Percentiles rank a stretch among this genome's conserved stretches.
Conservation (phyloP, 1,140 invertebrate species). For the Trichomalopsis sarcophagae region DNA sequence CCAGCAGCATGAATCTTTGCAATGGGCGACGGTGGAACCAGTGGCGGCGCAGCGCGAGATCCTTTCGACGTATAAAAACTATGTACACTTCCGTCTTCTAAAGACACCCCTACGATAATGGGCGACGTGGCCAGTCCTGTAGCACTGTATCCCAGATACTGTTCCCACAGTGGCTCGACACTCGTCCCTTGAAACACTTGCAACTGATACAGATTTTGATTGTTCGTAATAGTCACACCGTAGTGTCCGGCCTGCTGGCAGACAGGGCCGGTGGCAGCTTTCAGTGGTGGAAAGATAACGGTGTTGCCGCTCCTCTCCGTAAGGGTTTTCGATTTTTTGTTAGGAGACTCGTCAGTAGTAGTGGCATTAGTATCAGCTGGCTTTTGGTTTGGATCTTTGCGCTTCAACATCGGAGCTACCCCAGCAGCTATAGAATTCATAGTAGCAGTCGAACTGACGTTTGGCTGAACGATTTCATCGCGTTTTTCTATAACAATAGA, state of each 20-base stretch:
- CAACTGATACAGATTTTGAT: slow-evolving; percentile 68
- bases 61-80: slow-evolving; percentile 77
- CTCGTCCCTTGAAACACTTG: slow-evolving; percentile 76
- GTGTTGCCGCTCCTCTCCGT: slow-evolving; percentile 60
- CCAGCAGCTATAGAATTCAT: slow-evolving; percentile 57
- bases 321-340: slow-evolving; percentile 64
- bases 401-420: slow-evolving; percentile 63
- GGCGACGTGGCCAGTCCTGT: slow-evolving; percentile 69
- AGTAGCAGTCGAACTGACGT: slow-evolving; percentile 78
- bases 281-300: slow-evolving; percentile 66
- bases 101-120: slow-evolving; percentile 77
- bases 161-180: slow-evolving; percentile 73
- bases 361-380: slow-evolving; percentile 38
- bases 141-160: slow-evolving; percentile 69
- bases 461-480: slow-evolving; percentile 82
- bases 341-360: slow-evolving; percentile 54
- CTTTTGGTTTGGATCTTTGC: slow-evolving; percentile 63
- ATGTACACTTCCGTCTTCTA: slow-evolving; percentile 82
- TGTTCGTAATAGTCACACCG: slow-evolving; percentile 67
- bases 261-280: slow-evolving; percentile 61
- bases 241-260: slow-evolving; percentile 71
- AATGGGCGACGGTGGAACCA: slow-evolving; percentile 79
- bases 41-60: slow-evolving; percentile 77
- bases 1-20: slow-evolving; percentile 71
- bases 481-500: slow-evolving; percentile 89